Conservation (phyloP, 2,113 vertebrate species). For the Lycaon pictus region DNA sequence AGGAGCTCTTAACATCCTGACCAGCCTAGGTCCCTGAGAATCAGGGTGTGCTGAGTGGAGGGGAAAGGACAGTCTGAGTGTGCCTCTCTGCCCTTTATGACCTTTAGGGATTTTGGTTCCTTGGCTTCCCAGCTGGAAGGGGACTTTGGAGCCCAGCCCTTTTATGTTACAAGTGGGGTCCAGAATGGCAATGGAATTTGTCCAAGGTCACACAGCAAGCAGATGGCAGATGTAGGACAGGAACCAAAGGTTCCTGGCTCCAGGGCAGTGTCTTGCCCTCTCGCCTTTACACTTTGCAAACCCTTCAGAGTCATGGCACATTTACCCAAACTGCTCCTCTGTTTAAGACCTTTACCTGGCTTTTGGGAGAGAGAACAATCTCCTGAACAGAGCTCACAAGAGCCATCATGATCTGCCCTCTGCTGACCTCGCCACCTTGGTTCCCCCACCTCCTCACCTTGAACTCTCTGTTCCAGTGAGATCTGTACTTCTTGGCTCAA, state of each 20-base stretch:
- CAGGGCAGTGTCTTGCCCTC: not conserved
- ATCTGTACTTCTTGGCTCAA: not conserved
- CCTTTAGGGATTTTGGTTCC: not conserved
- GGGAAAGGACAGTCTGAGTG: constrained; percentile 30
- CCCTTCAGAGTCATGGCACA: not conserved
- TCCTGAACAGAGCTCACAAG: not conserved
- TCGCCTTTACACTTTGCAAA: not conserved
- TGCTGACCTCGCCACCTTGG: not conserved
- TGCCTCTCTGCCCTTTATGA: not conserved
- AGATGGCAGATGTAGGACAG: not conserved
- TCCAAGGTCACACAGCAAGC: constrained; percentile 7
- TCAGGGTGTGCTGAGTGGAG: not conserved
- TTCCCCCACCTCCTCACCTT: not conserved
- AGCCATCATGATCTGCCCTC: not conserved
- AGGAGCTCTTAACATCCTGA: not conserved
- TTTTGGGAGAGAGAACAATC: constrained; percentile 7
- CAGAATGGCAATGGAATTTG: not conserved
- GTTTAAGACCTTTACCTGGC: not conserved
- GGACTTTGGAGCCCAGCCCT: not conserved
- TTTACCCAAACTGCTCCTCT: not conserved
- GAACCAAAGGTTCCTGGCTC: not conserved
- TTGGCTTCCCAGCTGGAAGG: constrained; percentile 26
- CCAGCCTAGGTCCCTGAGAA: constrained; percentile 25
- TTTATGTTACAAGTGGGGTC: not conserved
- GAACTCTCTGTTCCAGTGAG: not conserved